Evolutionary conservation across 1,140 invertebrate genomes (phyloP).

Genomic region (Panulirus ornatus): DNA sequence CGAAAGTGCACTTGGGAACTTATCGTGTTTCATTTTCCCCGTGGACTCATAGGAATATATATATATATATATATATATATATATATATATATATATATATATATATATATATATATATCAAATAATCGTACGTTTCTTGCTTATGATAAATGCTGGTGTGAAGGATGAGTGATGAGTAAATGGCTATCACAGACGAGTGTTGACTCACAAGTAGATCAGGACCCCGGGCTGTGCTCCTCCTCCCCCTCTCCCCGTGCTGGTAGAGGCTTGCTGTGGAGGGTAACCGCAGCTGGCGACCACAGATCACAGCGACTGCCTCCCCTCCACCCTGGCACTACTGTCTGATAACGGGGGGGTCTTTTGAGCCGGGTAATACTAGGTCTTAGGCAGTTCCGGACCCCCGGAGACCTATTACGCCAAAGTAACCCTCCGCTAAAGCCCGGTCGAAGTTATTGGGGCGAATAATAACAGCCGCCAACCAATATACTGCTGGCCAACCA

Average conservation of each 20-base stretch:
- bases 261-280: not conserved
- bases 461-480: conserved; percentile 34
- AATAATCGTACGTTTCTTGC: too few relatives aligned
- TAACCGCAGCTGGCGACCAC: not conserved
- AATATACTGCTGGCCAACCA: conserved; percentile 20
- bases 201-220: not conserved
- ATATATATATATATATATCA: conserved; percentile 14
- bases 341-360: not conserved
- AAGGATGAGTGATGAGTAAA: not conserved
- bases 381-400: conserved; percentile 16
- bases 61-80: conserved; percentile 14
- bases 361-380: conserved; percentile 15
- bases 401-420: conserved; percentile 25
- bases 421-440: conserved; percentile 23
- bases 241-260: conserved; percentile 1
- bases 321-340: not conserved
- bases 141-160: not conserved
- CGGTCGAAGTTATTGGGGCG: conserved; percentile 20
- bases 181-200: not conserved
- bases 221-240: not conserved
- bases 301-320: not conserved
- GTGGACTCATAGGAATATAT: too few relatives aligned
- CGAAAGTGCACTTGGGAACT: too few relatives aligned
- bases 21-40: too few relatives aligned
- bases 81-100: not conserved